Percentiles rank a stretch among this genome's conserved stretches.
phyloP scores from a whole-genome alignment of 2,797 vertebrate genomes.

The Danio choprae region DNA sequence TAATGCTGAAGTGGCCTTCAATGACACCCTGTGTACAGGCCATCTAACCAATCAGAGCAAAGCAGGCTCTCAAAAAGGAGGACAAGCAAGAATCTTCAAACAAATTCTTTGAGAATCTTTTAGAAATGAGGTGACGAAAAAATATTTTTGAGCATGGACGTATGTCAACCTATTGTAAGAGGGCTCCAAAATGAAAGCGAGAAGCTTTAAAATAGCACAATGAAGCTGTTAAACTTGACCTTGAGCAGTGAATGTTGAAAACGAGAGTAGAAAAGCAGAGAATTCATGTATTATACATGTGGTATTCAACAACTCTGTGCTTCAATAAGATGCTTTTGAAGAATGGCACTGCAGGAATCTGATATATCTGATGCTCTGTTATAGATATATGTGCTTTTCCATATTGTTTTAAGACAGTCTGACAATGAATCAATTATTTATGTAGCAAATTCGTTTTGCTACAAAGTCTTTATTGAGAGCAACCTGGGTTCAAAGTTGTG shows the following conservation, averaged over 20 bases:
- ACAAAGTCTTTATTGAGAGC: neutral
- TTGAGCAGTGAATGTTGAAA: neutral
- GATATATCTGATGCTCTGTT: neutral
- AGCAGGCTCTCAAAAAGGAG: no score
- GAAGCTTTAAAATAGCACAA: neutral
- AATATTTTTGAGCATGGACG: no score
- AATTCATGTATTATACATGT: constrained; percentile 2
- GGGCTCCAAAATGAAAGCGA: no score
- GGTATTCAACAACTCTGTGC: neutral
- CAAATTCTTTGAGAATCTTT: no score
- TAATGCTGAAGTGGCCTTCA: no score
- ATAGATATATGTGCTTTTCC: neutral
- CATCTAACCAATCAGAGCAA: no score
- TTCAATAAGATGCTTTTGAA: constrained; percentile 2
- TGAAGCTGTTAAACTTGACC: neutral
- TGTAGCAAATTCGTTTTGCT: neutral
- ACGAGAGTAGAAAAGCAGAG: neutral
- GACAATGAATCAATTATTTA: constrained; percentile 15
- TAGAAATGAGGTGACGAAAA: no score
- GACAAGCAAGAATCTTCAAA: no score
- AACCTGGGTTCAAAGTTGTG: neutral
- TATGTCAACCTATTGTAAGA: no score
- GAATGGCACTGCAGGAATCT: neutral
- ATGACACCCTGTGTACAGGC: no score
- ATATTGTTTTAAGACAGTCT: neutral